These are phyloP conservation scores for Chiloscyllium plagiosum DNA, from an alignment of 2,113 vertebrate species.

Conservation along the genomic window DNA sequence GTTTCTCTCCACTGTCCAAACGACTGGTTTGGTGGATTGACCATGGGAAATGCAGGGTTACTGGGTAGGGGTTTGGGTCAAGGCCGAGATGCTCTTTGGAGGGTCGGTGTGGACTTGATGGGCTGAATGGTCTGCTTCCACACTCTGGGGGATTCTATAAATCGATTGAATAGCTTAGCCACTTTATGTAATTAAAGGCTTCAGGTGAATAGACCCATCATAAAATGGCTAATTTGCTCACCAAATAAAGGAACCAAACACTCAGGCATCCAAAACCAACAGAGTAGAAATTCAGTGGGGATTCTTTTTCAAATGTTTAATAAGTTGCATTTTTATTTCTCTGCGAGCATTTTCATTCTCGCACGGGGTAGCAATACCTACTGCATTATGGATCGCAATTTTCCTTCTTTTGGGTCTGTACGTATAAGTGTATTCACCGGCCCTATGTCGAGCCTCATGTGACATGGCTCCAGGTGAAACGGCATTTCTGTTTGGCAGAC, in stretches of 20 bases:
- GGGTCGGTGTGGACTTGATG: no score
- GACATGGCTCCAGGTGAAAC: background rate
- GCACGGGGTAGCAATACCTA: background rate
- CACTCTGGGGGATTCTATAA: no score
- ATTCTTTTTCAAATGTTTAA: background rate
- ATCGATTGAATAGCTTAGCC: background rate
- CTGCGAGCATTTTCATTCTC: background rate
- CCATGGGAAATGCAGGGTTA: no score
- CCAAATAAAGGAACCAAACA: background rate
- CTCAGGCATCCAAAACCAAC: background rate
- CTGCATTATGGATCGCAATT: conserved; percentile 16
- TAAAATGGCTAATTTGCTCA: background rate
- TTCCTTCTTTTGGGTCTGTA: conserved; percentile 32
- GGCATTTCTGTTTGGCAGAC: background rate
- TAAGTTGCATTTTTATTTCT: background rate
- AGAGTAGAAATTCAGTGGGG: background rate
- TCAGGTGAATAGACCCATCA: background rate
- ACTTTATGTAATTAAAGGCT: background rate
- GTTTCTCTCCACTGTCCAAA: no score
- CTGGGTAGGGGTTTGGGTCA: no score
- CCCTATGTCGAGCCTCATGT: background rate
- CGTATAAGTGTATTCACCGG: background rate
- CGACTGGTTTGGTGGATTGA: no score
- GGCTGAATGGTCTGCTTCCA: no score
- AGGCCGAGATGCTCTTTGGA: no score